Base-by-base conservation (phyloP, 2,113 vertebrate genomes). In the Genyomyrus donnyi region DNA sequence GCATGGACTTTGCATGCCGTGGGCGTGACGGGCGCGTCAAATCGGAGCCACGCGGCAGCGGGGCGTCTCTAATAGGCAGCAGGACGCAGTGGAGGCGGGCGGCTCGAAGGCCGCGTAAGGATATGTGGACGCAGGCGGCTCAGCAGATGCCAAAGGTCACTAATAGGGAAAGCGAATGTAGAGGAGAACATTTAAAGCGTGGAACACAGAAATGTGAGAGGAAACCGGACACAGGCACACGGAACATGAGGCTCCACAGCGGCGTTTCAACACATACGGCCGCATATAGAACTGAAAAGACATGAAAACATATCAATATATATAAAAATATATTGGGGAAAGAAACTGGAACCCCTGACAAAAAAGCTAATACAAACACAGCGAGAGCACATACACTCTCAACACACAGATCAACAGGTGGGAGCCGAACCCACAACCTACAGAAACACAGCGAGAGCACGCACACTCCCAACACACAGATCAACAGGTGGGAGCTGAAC, bases 11-110 rank as follows among this genome's bases (percentile, higher is more conserved):
- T 46, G 88, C 66, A 80, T 11, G 9, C 11, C 39, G n/a, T 7
- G 62, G 50, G 86, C 39, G 19, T 56, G 88, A 84, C 31, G 19
- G 21, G 49, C 52, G 2, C 27, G 50, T 88, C 84, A 56, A 89
- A 91, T 93, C 86, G 89, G 87, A 7, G 10, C n/a, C 24, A 39
- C 74, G 35, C 31, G 13, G 8, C 70, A 21, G 31, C 5, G 11
- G 42, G 24, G 46, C 3, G 19, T 27, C 31, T 42, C 77, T 52
- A 42, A 83, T 52, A 39, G 21, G 35, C 8, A 11, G 24, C 24
- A 9, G 84, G 6, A n/a, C 0, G 45, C n/a, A 1, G 45, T n/a
- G 24, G 7, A 31, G 24, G 46, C 24, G 31, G 35, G 19, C 3
- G 31, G 35, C 52, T 53, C 48, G 46, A 3, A 39, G 19, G n/a